phyloP scores from a whole-genome alignment of 92 coral and sea anemone genomes.

The Diadumene lineata region DNA sequence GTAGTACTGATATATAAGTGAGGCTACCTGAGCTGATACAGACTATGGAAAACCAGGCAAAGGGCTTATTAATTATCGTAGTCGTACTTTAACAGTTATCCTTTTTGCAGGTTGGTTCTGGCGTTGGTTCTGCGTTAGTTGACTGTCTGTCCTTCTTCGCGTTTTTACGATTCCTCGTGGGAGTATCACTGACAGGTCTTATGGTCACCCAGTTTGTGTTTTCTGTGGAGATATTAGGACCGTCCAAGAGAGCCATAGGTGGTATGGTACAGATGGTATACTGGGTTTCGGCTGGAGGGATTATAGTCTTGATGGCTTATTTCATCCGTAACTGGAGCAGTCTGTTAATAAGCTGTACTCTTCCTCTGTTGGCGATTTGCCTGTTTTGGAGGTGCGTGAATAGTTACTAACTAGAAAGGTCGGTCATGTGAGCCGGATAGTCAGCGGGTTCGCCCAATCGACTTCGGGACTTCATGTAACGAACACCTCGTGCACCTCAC shows the following conservation, averaged over 20 bases:
- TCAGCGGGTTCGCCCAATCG: no score
- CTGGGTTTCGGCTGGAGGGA: slow-evolving; percentile 42
- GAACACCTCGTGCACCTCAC: no score
- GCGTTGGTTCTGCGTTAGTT: slow-evolving; percentile 45
- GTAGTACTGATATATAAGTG: no score
- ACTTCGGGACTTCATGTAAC: no score
- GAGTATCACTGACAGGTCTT: slow-evolving; percentile 38
- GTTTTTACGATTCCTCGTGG: slow-evolving; percentile 43
- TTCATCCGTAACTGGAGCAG: slow-evolving; percentile 61
- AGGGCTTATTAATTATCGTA: no score
- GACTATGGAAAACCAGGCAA: no score
- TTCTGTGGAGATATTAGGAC: slow-evolving; percentile 49
- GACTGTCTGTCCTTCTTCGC: slow-evolving; percentile 56
- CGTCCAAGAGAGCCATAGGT: slow-evolving; percentile 49
- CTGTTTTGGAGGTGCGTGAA: slow-evolving; percentile 54
- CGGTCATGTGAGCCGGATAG: no score
- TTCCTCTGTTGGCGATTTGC: slow-evolving; percentile 37
- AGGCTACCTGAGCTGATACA: no score
- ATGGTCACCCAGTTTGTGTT: slow-evolving; percentile 47
- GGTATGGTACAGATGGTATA: slow-evolving; percentile 45
- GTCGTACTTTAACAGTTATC: background rate
- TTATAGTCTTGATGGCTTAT: slow-evolving; percentile 42
- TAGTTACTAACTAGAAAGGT: no score
- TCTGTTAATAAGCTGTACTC: slow-evolving; percentile 39
- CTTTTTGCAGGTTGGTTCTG: slow-evolving; percentile 10